Conservation (phyloP, 2,113 vertebrate species). For the Larimichthys polyactis region DNA sequence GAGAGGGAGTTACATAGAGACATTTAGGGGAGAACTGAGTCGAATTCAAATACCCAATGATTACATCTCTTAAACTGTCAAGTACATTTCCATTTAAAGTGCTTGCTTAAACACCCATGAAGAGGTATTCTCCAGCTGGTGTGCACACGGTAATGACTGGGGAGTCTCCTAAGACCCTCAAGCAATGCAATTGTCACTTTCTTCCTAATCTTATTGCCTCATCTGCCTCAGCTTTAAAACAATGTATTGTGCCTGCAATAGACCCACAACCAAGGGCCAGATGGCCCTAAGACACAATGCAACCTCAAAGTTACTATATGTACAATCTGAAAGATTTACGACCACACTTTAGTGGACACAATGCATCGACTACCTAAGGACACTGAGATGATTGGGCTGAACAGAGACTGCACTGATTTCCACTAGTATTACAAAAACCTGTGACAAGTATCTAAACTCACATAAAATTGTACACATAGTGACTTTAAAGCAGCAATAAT, state of each 20-base stretch:
- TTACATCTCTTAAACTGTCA: constrained; percentile 91
- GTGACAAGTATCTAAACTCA: neutral
- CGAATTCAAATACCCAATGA: constrained; percentile 91
- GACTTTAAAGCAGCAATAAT: neutral
- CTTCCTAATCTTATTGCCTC: constrained; percentile 39
- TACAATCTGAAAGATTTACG: neutral
- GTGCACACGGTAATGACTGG: constrained; percentile 70
- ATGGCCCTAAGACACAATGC: neutral
- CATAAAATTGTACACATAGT: neutral
- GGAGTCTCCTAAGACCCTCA: constrained; percentile 65
- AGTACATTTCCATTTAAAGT: constrained; percentile 97
- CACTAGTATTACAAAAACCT: neutral
- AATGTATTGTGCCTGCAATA: constrained; percentile 22
- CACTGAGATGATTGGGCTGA: neutral
- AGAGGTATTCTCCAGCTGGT: constrained; percentile 77
- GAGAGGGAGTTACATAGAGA: constrained; percentile 36
- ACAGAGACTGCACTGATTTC: neutral
- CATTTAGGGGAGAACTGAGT: constrained; percentile 82
- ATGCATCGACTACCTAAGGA: neutral
- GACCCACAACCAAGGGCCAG: constrained; percentile 9
- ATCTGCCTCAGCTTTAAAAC: constrained; percentile 49
- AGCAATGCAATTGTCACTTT: constrained; percentile 49
- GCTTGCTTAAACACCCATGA: constrained; percentile 93
- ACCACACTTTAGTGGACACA: neutral
- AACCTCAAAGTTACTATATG: constrained; percentile 3